Base-by-base conservation (phyloP, 2,888 invertebrate species). In the Cryptocephalus primarius region DNA sequence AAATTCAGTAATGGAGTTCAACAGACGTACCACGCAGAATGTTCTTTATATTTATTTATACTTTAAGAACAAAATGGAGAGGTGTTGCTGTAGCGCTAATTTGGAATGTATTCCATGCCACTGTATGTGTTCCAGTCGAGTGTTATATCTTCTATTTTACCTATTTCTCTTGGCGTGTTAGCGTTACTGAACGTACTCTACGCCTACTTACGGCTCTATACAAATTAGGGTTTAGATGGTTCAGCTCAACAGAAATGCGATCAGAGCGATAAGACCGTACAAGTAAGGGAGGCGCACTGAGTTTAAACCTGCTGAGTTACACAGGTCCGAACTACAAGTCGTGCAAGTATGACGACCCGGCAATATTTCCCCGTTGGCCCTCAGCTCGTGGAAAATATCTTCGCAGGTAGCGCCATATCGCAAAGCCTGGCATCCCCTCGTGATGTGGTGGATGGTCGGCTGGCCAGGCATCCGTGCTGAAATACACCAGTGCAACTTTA, bases 291-390 rank as follows among this genome's bases (percentile, higher is more conserved):
- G 32, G 9, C 45, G 11, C 12, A 11, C 32, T 3, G 43, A 43
- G n/a, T 41, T 39, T 11, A 32, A 39, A 14, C 31, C 38, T 1
- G 55, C 13, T 9, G 55, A 51, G 51, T 64, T 64, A 40, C 64
- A 64, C 3, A 60, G 56, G 45, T 64, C 63, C 8, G 57, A 54
- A 39, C 59, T 63, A 42, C 64, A 64, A 0, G 64, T 64, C 6
- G 62, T 56, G 46, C 64, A 64, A 8, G 59, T 58, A 44, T 64
- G 64, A 42, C 60, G 64, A 1, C 64, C 63, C 4, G 62, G 62
- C 32, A 61, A 41, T 9, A 64, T 55, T 31, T 58, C 51, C 11
- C 59, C 58, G 33, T 52, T 53, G 11, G 51, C 49, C 36, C 60
- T 49, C 22, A 63, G 47, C 32, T 63, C 58, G 42, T 62, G 57